phyloP scores from a whole-genome alignment of 2,888 invertebrate genomes.

The Agrenia bidenticulata region DNA sequence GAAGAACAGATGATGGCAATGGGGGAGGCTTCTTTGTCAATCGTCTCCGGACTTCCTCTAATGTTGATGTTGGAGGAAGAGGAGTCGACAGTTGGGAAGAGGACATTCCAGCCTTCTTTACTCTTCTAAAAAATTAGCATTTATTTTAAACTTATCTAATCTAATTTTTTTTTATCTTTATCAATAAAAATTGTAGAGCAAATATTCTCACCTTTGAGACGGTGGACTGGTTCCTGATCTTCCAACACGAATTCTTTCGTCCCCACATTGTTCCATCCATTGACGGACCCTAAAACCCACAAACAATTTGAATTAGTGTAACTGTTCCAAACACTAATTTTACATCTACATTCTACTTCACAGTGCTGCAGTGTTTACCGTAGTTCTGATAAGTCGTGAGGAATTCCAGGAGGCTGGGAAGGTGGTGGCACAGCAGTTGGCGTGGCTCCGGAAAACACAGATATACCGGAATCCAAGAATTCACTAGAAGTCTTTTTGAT shows the following conservation, averaged over 20 bases:
- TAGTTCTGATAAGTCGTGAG: slow-evolving; percentile 29
- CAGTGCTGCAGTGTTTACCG: slow-evolving; percentile 18
- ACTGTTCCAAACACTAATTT: not conserved
- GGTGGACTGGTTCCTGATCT: slow-evolving; percentile 28
- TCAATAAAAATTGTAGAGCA: no score
- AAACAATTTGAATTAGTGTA: no score
- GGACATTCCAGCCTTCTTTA: not conserved
- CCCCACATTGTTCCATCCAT: slow-evolving; percentile 35
- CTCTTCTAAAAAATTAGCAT: not conserved
- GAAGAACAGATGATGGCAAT: slow-evolving; percentile 17
- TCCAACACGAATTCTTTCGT: slow-evolving; percentile 17
- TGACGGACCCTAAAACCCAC: slow-evolving; percentile 32
- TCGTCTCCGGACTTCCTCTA: slow-evolving; percentile 34
- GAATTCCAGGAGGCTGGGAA: slow-evolving; percentile 18
- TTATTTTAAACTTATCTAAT: no score
- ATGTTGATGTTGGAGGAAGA: slow-evolving; percentile 21
- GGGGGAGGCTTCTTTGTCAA: slow-evolving; percentile 25
- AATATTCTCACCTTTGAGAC: slow-evolving; percentile 18
- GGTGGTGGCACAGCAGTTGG: slow-evolving; percentile 53
- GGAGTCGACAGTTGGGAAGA: slow-evolving; percentile 15
- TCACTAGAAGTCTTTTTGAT: slow-evolving; percentile 63
- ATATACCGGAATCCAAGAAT: slow-evolving; percentile 76
- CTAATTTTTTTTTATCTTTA: no score
- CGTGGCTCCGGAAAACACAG: slow-evolving; percentile 69
- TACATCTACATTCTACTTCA: not conserved